Percentiles rank a stretch among this genome's conserved stretches.
These are phyloP conservation scores for Embiotoca jacksoni DNA, from an alignment of 2,113 vertebrate genomes.

Conservation along the genomic window DNA sequence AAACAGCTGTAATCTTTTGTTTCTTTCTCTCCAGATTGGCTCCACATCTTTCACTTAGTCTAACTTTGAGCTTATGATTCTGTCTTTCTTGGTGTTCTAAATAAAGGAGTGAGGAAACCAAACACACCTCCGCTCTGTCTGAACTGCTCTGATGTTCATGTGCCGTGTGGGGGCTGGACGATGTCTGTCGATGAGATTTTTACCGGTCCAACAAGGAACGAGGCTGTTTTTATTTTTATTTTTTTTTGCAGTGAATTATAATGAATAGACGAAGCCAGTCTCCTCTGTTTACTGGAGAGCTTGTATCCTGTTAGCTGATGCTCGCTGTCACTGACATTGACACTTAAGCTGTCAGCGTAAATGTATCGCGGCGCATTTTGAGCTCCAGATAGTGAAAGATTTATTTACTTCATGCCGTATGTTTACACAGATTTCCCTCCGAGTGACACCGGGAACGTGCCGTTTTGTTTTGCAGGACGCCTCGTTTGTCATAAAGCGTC, in stretches of 20 bases:
- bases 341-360: constrained; percentile 4
- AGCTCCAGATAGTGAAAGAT: background rate
- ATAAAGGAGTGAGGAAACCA: background rate
- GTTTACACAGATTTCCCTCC: constrained; percentile 13
- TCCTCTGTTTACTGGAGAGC: background rate
- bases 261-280: background rate
- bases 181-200: constrained; percentile 17
- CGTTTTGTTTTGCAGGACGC: constrained; percentile 10
- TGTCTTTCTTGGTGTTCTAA: background rate
- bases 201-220: background rate
- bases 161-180: background rate
- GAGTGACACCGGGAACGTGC: constrained; percentile 8
- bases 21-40: constrained; percentile 12
- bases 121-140: background rate
- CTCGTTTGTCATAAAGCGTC: constrained; percentile 26
- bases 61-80: constrained; percentile 3
- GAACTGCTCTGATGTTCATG: background rate
- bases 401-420: constrained; percentile 11
- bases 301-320: constrained; percentile 7
- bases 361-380: constrained; percentile 1
- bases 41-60: constrained; percentile 18
- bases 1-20: no score
- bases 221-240: background rate
- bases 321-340: constrained; percentile 15
- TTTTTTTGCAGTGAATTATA: background rate